Conservation (phyloP, 2,888 invertebrate genomes). For the Parelbella ahira region DNA sequence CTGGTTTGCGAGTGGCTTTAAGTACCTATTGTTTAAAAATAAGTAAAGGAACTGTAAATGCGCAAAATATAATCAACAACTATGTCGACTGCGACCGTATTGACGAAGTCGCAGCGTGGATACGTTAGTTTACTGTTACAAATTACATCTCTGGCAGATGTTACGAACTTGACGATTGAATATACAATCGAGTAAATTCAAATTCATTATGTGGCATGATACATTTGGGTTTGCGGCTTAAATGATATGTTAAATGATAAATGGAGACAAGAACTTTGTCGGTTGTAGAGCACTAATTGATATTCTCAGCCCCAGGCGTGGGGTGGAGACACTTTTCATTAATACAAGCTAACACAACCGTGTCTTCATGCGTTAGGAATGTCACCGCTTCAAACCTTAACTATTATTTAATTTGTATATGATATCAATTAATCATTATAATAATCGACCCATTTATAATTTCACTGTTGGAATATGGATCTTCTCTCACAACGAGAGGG, state of each 20-base stretch:
- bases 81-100: not conserved
- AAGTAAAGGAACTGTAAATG: no score
- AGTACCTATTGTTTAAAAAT: no score
- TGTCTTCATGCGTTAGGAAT: no score
- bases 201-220: conserved; percentile 8
- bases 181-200: conserved; percentile 10
- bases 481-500: no score
- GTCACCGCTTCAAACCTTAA: no score
- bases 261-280: conserved; percentile 9
- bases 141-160: conserved; percentile 19
- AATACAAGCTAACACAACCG: no score
- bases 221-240: conserved; percentile 2
- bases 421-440: no score
- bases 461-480: no score
- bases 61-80: no score
- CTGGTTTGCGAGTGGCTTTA: no score
- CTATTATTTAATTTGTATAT: no score
- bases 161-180: conserved; percentile 21
- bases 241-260: conserved; percentile 12
- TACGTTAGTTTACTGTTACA: conserved; percentile 9
- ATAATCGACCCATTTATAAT: no score
- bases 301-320: conserved; percentile 7
- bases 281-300: conserved; percentile 10
- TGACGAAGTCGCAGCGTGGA: not conserved
- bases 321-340: not conserved